Base-by-base conservation (phyloP, 2,888 invertebrate species). In the Matsumyia berberina region DNA sequence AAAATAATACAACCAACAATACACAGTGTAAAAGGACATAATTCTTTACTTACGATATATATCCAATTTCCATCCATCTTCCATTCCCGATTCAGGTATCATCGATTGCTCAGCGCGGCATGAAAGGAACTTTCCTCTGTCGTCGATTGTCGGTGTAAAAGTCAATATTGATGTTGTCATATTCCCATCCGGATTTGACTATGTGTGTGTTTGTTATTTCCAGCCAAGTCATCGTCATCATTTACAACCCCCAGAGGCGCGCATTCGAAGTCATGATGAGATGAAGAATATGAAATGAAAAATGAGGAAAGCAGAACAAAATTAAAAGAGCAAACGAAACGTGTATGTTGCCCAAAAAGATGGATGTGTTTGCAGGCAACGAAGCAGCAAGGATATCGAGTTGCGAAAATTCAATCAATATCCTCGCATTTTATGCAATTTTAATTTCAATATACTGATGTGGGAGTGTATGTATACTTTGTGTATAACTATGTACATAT, bases 51-150 rank as follows among this genome's bases (percentile, higher is more conserved):
- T 93, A 97, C 97, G 97, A 90, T 96, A 94, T 88, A 97, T 96
- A 92, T 95, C 94, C 88, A 97, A 93, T 90, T 94, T 95, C 96
- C 96, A 96, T 80, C 94, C 94, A 89, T 96, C 96, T 91, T 96
- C 96, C 87, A 96, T 93, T 42, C 94, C 94, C 46, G 96, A 95
- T 89, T 95, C 95, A 2, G 94, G 94, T 88, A 97, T 95, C 88
- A 94, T 93, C 70, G 94, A 93, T 89, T 96, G 96, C 88, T 96
- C 96, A 8, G 95, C 96, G 72, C 95, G 94, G 91, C 97, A 97
- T 62, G 95, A 94, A 87, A 97, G 93, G 90, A 93, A 94, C 92
- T 94, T 94, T 77, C 96, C 96, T 88, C 96, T 95, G 91, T 97
- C 97, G 89, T 96, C 96, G 49, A 96, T 95, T 88, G 94, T 94